Conservation (phyloP, 2,113 vertebrate genomes). For the Natator depressus region DNA sequence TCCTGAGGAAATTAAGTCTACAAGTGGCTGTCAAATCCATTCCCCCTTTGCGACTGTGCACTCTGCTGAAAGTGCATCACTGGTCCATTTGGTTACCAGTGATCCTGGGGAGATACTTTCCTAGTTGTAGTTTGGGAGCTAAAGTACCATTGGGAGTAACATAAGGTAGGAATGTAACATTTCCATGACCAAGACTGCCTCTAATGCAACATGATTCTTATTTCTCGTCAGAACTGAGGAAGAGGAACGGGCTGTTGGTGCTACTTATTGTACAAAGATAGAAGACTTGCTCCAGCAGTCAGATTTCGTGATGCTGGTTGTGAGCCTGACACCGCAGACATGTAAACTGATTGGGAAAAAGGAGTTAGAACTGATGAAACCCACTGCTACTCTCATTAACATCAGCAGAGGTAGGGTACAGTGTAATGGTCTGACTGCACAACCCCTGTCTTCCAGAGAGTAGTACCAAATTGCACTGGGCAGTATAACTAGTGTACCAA, state of each 20-base stretch:
- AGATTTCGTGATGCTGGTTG: conserved; percentile 78
- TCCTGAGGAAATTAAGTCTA: not conserved
- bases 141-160: not conserved
- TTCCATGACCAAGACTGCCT: not conserved
- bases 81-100: not conserved
- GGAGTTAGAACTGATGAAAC: conserved; percentile 81
- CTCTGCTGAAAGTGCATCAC: not conserved
- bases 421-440: rapidly evolving
- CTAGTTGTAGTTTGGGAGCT: not conserved
- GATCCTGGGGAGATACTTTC: not conserved
- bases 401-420: conserved; percentile 74
- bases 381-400: conserved; percentile 74
- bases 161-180: not conserved
- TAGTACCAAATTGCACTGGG: rapidly evolving
- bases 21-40: not conserved
- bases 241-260: conserved; percentile 73
- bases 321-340: conserved; percentile 75
- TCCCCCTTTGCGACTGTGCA: not conserved
- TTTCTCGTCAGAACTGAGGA: conserved; percentile 64
- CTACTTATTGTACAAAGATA: conserved; percentile 71
- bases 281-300: conserved; percentile 76
- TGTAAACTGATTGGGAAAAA: conserved; percentile 72
- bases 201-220: not conserved
- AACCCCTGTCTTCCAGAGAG: rapidly evolving
- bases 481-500: not conserved